A percentile compares a stretch with the other conserved stretches of the same genome.
phyloP scores from a whole-genome alignment of 2,888 invertebrate genomes.

The Noctua pronuba region DNA sequence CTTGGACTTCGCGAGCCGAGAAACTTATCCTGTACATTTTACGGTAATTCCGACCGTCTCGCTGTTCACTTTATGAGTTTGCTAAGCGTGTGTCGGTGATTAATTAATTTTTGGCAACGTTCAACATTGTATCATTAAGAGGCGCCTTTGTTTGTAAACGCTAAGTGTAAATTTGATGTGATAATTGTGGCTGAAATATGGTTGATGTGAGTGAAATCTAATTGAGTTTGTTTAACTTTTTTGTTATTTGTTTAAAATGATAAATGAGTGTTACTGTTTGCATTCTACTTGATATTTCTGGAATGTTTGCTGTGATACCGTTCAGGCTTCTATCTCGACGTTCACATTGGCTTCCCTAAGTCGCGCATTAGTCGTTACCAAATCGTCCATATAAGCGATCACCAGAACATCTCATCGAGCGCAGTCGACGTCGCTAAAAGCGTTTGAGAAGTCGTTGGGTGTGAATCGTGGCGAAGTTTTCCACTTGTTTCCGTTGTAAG shows the following conservation, averaged over 20 bases:
- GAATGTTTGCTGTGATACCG: not conserved
- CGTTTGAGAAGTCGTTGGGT: conserved; percentile 68
- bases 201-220: conserved; percentile 37
- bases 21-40: conserved; percentile 50
- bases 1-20: conserved; percentile 46
- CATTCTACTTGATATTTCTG: not conserved
- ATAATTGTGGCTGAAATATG: conserved; percentile 47
- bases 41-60: conserved; percentile 44
- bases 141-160: conserved; percentile 51
- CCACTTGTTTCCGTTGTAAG: conserved; percentile 67
- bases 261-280: conserved; percentile 8
- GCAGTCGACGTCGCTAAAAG: conserved; percentile 65
- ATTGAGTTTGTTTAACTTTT: conserved; percentile 26
- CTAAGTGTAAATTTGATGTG: conserved; percentile 49
- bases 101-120: conserved; percentile 61
- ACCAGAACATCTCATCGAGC: conserved; percentile 30
- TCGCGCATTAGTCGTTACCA: not conserved
- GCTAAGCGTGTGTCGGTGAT: conserved; percentile 56
- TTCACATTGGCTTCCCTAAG: not conserved
- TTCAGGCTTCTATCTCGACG: not conserved
- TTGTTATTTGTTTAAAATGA: conserved; percentile 7
- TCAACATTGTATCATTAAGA: conserved; percentile 46
- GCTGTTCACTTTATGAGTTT: conserved; percentile 45
- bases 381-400: conserved; percentile 24
- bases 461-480: conserved; percentile 70